Evolutionary conservation across 2,113 vertebrate genomes (phyloP), one percentile per base, ranked within the genome.

Genomic region (Tauraco erythrolophus): DNA sequence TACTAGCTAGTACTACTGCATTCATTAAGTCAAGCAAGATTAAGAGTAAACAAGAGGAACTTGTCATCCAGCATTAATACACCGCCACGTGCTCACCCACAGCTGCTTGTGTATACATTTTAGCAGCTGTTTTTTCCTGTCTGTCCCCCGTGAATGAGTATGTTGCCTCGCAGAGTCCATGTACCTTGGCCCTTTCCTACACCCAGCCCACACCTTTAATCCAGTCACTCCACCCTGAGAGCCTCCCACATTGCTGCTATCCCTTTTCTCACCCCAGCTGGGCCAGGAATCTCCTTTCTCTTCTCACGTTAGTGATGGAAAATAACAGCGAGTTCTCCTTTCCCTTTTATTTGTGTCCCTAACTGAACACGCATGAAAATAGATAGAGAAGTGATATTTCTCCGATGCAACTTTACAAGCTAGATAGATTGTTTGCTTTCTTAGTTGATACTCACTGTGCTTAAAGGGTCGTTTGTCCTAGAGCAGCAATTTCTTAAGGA

Each of bases 401-500:
- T 65, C 39, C 4, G 5, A 22, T 17, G 6, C 37, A 71, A 4
- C 19, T 68, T 70, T 43, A 64, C n/a, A 64, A 82, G n/a, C 35
- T 56, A n/a, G 21, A 50, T 35, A 60, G 48, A 66, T 21, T 17
- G 28, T 28, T 90, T 62, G 60, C 64, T 90, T 81, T 82, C 28
- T 84, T 27, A 91, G 80, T 48, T 68, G 79, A 69, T 97, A 97
- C 97, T 98, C 88, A 97, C 97, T 48, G 88, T 81, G 77, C 30
- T 92, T 74, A 54, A 81, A 76, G 41, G 39, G 70, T 68, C 0
- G 9, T 45, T 84, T 0, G 14, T 94, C 89, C 86, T 60, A 56
- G 24, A 81, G 62, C 65, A 83, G 82, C 27, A 57, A 19, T 45
- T 90, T 54, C 92, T 61, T 19, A 33, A 46, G 65, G 14, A 70